phyloP scores from a whole-genome alignment of 2,888 invertebrate genomes.

The Tillus elongatus region DNA sequence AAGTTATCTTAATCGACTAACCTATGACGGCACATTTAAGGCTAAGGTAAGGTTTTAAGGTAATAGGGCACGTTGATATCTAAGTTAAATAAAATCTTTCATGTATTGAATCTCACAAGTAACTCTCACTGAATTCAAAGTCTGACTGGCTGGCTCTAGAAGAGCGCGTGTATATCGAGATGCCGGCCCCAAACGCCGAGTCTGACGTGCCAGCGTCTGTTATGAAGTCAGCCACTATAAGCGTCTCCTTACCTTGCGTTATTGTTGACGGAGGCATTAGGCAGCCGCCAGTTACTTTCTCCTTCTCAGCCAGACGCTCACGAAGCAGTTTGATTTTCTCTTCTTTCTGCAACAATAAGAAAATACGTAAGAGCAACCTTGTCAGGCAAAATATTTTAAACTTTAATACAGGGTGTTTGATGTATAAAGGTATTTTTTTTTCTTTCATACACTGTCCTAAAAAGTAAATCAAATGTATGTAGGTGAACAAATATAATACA shows the following conservation, averaged over 20 bases:
- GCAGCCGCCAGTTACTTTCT: conserved; percentile 44
- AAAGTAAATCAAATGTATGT: no score
- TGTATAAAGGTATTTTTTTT: no score
- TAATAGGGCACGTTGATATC: no score
- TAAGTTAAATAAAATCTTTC: no score
- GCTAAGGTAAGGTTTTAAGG: no score
- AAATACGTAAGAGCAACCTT: conserved; percentile 3
- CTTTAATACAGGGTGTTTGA: no score
- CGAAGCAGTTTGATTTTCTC: conserved; percentile 77
- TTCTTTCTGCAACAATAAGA: conserved; percentile 60
- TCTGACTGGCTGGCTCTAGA: conserved; percentile 79
- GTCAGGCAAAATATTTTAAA: neutral
- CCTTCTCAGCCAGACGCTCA: conserved; percentile 71
- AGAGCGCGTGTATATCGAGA: conserved; percentile 70
- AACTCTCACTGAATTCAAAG: conserved; percentile 82
- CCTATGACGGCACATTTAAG: no score
- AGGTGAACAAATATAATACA: no score
- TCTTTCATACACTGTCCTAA: no score
- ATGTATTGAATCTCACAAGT: conserved; percentile 56
- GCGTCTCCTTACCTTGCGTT: conserved; percentile 67
- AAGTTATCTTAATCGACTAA: no score
- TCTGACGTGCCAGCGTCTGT: conserved; percentile 68
- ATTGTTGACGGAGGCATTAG: conserved; percentile 38
- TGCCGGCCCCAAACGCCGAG: conserved; percentile 60
- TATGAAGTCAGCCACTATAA: conserved; percentile 65